phyloP scores from a whole-genome alignment of 2,113 vertebrate species.

The Arizona elegans region DNA sequence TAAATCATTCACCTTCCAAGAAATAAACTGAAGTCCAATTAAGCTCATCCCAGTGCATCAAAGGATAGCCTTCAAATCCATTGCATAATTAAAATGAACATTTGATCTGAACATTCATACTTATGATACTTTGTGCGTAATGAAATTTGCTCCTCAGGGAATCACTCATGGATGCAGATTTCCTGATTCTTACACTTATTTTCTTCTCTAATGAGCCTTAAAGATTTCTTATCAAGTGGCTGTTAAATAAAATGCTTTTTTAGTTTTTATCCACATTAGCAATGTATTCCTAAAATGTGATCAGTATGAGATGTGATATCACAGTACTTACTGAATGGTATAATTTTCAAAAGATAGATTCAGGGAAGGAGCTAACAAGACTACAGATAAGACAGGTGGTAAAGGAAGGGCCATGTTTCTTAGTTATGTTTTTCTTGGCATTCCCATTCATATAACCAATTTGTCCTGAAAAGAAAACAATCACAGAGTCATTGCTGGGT shows the following conservation, averaged over 20 bases:
- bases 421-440: neutral
- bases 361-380: neutral
- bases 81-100: slow-evolving; percentile 22
- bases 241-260: neutral
- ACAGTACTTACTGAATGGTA: neutral
- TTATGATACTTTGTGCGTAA: neutral
- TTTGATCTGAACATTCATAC: slow-evolving; percentile 1
- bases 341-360: neutral
- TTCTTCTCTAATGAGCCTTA: neutral
- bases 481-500: neutral
- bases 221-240: neutral
- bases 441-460: neutral
- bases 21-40: neutral
- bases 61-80: neutral
- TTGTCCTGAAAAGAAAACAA: neutral
- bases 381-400: neutral
- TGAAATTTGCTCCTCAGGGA: neutral
- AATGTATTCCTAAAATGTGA: neutral
- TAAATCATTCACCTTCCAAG: neutral
- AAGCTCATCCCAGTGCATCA: neutral
- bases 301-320: neutral
- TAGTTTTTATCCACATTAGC: neutral
- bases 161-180: neutral
- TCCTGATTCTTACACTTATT: slow-evolving; percentile 13
- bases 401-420: neutral